Percentiles rank a stretch among this genome's conserved stretches.
These are phyloP conservation scores for Grapholita molesta DNA, from an alignment of 1,140 invertebrate species.

Conservation along the genomic window DNA sequence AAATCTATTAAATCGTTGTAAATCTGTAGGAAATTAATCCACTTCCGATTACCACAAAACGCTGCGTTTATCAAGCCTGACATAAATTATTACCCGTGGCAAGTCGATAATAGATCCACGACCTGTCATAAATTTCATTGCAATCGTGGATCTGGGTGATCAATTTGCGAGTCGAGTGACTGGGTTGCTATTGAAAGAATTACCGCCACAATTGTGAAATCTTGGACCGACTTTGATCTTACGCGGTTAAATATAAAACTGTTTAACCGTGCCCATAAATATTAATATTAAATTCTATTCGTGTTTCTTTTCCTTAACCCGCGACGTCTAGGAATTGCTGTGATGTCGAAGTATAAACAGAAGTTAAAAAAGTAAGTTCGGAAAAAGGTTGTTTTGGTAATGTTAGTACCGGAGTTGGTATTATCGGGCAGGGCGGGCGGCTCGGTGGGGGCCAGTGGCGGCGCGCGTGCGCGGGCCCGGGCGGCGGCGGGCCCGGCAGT, in stretches of 20 bases:
- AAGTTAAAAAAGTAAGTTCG: neutral
- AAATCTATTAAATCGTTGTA: too few relatives aligned
- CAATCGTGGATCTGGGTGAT: constrained; percentile 69
- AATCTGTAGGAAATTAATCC: constrained; percentile 23
- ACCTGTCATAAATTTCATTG: constrained; percentile 72
- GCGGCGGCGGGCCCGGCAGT: constrained; percentile 40
- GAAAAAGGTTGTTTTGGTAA: neutral
- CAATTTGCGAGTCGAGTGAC: constrained; percentile 40
- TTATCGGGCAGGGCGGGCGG: constrained; percentile 24
- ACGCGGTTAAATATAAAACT: neutral
- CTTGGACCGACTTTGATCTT: neutral
- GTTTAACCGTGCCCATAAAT: too few relatives aligned
- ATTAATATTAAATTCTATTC: too few relatives aligned
- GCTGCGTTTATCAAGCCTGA: constrained; percentile 31
- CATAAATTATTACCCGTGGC: constrained; percentile 24
- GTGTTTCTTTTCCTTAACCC: too few relatives aligned
- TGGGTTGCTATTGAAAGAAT: neutral
- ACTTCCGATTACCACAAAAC: constrained; percentile 30
- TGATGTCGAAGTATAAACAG: neutral
- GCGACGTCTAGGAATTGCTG: too few relatives aligned
- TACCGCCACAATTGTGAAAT: neutral
- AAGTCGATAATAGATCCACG: constrained; percentile 65
- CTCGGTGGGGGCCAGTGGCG: constrained; percentile 20
- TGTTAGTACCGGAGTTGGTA: neutral
- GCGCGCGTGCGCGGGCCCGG: constrained; percentile 32